Base-by-base conservation (phyloP, 2,113 vertebrate species). In the Enhydra lutris region DNA sequence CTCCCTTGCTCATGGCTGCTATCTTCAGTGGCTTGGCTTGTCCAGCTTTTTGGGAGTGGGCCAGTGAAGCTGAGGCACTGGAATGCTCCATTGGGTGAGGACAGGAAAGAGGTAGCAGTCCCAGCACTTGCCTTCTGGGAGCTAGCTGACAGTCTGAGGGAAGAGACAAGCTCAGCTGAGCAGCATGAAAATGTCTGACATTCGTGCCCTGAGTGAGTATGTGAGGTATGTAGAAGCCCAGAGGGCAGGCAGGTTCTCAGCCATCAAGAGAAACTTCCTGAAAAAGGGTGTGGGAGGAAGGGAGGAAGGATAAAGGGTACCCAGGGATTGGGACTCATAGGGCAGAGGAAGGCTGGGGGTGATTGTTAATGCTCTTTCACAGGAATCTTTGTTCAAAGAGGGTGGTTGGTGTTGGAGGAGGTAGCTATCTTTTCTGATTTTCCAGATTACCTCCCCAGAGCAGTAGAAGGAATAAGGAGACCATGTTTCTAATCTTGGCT, bases 71-170 rank as follows among this genome's bases (percentile, higher is more conserved):
- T 92, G 31, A 96, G 39, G 78, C 89, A 10, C 50, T 36, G 14
- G 52, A 91, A 65, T 85, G 34, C 57, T 71, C 65, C 82, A 59
- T 71, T 89, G 63, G 67, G 21, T 92, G 55, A 81, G 94, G 63
- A 78, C 69, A 97, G 20, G 31, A 97, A 96, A 96, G 76, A 95
- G 67, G 61, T 97, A 50, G 34, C 59, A 94, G 74, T 97, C 63
- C 96, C 50, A 97, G 63, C 11, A 1, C 52, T 45, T 96, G 18
- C 65, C 13, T 11, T 79, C 26, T 20, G 14, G 23, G 26, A 96
- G 5, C 81, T 95, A 96, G 5, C 84, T 95, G 91, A 91, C 29
- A 86, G 24, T 83, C 73, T 93, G 95, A 96, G 63, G n/a, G 55
- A 95, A 42, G 78, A 93, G 74, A 86, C 12, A 93, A 55, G 61